Conservation (phyloP, 1,140 invertebrate genomes). For the Tetramorium alpestre region DNA sequence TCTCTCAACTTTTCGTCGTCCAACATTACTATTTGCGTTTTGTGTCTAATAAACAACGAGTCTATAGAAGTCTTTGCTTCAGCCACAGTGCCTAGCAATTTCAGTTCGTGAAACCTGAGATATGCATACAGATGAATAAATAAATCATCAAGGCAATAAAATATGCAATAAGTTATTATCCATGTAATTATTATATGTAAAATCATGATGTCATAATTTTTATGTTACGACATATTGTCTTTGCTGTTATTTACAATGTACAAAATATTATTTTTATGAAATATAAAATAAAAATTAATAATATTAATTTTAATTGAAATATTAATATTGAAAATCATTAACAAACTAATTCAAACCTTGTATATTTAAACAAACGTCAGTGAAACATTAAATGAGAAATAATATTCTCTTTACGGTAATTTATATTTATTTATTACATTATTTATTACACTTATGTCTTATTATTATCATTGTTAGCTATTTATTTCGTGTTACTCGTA, state of each 20-base stretch:
- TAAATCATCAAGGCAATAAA: neutral
- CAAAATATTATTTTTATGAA: neutral
- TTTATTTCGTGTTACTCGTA: neutral
- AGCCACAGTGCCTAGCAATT: conserved; percentile 7
- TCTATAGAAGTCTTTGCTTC: conserved; percentile 41
- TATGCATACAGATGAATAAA: neutral
- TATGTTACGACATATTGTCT: neutral
- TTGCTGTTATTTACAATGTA: conserved; percentile 27
- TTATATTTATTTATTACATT: neutral
- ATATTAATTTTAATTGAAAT: neutral
- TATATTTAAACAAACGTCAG: neutral
- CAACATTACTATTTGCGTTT: conserved; percentile 76
- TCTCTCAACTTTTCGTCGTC: conserved; percentile 76
- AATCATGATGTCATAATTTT: neutral
- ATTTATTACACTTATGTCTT: neutral
- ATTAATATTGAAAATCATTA: neutral
- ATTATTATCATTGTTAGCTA: conserved; percentile 1
- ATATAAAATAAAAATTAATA: neutral
- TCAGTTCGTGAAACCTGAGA: conserved; percentile 63
- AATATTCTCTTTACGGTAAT: neutral
- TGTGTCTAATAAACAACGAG: conserved; percentile 56
- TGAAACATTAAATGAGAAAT: neutral
- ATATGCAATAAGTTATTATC: neutral
- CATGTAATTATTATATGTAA: neutral
- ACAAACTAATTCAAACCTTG: neutral